These are phyloP conservation scores for Deilephila porcellus DNA, from an alignment of 2,888 invertebrate genomes.

Conservation along the genomic window DNA sequence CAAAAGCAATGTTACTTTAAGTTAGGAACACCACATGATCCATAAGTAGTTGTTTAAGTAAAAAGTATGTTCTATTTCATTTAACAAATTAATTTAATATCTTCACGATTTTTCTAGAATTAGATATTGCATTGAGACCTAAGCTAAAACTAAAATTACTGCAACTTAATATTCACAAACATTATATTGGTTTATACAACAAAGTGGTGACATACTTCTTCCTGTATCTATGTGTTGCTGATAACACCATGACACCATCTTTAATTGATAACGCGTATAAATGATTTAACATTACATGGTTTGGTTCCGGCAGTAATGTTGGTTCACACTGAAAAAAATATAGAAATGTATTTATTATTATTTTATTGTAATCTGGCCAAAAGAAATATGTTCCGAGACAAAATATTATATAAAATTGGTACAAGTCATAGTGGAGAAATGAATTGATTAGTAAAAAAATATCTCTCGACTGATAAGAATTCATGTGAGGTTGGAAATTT, in stretches of 20 bases:
- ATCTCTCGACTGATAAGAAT: no score
- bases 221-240: conserved; percentile 98
- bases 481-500: no score
- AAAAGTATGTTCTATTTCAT: not conserved
- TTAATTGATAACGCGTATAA: conserved; percentile 99
- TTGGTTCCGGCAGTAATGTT: conserved; percentile 99
- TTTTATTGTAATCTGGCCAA: not conserved
- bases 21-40: not conserved
- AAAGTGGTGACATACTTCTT: conserved; percentile 99
- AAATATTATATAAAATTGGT: no score
- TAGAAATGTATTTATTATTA: not conserved
- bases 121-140: conserved; percentile 27
- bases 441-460: no score
- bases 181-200: conserved; percentile 98
- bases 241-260: conserved; percentile 99
- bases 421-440: no score
- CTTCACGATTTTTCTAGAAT: conserved; percentile 2
- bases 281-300: conserved; percentile 99
- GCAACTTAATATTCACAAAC: conserved; percentile 22
- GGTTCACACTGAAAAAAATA: conserved; percentile 94
- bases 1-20: not conserved
- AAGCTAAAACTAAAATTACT: conserved; percentile 21
- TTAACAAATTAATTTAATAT: not conserved
- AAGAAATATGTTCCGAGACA: no score
- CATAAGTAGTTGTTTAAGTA: not conserved